A percentile compares a stretch with the other conserved stretches of the same genome.
These are phyloP conservation scores for Brachionus rotundiformis DNA, from an alignment of 1,140 invertebrate species.

Conservation along the genomic window DNA sequence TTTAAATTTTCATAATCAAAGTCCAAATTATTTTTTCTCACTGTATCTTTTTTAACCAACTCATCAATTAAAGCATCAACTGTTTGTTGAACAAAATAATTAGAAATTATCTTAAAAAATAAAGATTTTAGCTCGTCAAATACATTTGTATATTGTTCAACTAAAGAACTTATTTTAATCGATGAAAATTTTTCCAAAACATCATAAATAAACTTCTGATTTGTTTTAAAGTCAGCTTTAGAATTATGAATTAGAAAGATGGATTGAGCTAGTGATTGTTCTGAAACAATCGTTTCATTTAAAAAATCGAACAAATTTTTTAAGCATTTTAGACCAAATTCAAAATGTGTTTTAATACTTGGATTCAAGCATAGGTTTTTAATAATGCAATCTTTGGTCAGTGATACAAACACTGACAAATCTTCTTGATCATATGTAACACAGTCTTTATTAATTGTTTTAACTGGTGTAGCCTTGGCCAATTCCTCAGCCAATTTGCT, in stretches of 20 bases:
- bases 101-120: neutral
- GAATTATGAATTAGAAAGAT: conserved; percentile 39
- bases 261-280: neutral
- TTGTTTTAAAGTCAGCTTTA: neutral
- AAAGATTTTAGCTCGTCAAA: neutral
- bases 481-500: neutral
- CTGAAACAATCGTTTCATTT: neutral
- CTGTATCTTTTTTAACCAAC: neutral
- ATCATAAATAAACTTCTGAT: neutral
- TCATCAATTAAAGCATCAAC: conserved; percentile 9
- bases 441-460: neutral
- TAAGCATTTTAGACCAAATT: neutral
- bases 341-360: neutral
- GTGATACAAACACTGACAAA: neutral
- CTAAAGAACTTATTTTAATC: conserved; percentile 9
- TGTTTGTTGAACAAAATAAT: neutral
- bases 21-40: neutral
- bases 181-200: neutral
- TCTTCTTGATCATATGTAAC: neutral
- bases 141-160: neutral
- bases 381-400: neutral
- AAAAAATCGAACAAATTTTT: neutral
- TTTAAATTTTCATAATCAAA: neutral
- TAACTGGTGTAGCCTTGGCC: neutral
- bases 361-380: conserved; percentile 1